phyloP scores from a whole-genome alignment of 2,797 vertebrate genomes.

The Sebastes vulpes region DNA sequence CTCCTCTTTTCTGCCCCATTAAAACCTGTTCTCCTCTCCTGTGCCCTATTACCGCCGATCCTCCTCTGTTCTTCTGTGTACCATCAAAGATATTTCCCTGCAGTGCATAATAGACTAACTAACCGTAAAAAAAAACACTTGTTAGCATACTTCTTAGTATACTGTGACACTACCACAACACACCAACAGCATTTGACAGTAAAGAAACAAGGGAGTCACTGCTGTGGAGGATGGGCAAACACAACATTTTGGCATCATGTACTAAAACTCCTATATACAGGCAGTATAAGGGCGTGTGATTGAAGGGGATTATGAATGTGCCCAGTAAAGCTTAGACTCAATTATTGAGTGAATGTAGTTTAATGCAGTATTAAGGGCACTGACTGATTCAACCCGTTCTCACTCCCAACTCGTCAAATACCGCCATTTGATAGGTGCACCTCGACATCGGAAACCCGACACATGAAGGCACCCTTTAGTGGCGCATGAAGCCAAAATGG shows the following conservation, averaged over 20 bases:
- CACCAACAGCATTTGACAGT: constrained; percentile 12
- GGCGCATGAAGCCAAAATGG: no score
- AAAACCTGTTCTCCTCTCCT: constrained; percentile 65
- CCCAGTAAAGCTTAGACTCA: constrained; percentile 11
- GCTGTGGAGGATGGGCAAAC: constrained; percentile 1
- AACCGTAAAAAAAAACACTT: constrained; percentile 63
- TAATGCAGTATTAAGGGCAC: constrained; percentile 34
- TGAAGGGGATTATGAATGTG: constrained; percentile 22
- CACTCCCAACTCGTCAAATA: no score
- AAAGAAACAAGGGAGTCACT: constrained; percentile 26
- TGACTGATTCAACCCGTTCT: neutral
- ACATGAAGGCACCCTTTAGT: no score
- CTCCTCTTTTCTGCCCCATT: constrained; percentile 65
- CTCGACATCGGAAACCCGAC: no score
- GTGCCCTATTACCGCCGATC: constrained; percentile 65
- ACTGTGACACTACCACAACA: constrained; percentile 35
- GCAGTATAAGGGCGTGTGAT: neutral
- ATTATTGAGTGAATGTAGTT: constrained; percentile 25
- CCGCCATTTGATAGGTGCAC: no score
- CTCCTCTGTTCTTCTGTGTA: constrained; percentile 57
- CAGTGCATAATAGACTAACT: constrained; percentile 68
- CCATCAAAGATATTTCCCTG: constrained; percentile 69
- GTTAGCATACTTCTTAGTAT: constrained; percentile 54
- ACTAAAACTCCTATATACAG: neutral
- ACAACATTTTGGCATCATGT: neutral